Percentiles rank a stretch among this genome's conserved stretches.
Evolutionary conservation across 1,140 invertebrate species (phyloP).

Genomic region (Drosophila virilis): DNA sequence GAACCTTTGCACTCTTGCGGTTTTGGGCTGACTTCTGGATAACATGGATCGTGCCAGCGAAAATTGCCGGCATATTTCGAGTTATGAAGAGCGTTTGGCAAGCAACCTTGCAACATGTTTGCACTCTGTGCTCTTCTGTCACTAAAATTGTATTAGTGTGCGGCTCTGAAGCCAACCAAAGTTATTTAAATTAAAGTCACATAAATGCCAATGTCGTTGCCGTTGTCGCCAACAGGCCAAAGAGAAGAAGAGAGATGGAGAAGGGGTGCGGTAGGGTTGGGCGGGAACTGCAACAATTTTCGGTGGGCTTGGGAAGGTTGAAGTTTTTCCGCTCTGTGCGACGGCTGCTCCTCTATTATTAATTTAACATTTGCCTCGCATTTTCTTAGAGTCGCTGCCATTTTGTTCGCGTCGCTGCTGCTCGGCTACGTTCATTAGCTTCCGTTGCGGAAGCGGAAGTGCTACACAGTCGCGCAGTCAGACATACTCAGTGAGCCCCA

Average conservation of each 20-base stretch:
- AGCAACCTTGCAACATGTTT: slow-evolving; percentile 39
- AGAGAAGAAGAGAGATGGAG: neutral
- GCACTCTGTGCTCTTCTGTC: slow-evolving; percentile 11
- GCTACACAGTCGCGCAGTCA: slow-evolving; percentile 66
- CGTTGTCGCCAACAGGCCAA: slow-evolving; percentile 9
- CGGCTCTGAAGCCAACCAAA: slow-evolving; percentile 45
- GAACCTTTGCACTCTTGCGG: slow-evolving; percentile 26
- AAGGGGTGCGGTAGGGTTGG: neutral
- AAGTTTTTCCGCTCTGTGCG: slow-evolving; percentile 39
- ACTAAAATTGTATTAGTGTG: slow-evolving; percentile 46
- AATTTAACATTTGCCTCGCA: slow-evolving; percentile 62
- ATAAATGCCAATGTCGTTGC: slow-evolving; percentile 43
- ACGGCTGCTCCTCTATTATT: slow-evolving; percentile 49
- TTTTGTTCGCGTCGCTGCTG: slow-evolving; percentile 40
- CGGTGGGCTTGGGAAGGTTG: slow-evolving; percentile 22
- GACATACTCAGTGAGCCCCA: slow-evolving; percentile 54
- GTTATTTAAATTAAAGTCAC: slow-evolving; percentile 65
- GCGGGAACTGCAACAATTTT: slow-evolving; percentile 27
- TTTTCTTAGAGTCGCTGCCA: slow-evolving; percentile 56
- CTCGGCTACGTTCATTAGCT: slow-evolving; percentile 66
- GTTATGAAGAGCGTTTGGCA: slow-evolving; percentile 36
- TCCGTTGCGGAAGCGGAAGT: slow-evolving; percentile 69
- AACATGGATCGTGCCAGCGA: slow-evolving; percentile 16
- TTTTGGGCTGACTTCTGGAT: slow-evolving; percentile 30
- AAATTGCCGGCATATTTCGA: slow-evolving; percentile 39